Base-by-base conservation (phyloP, 2,113 vertebrate species). In the Nymphicus hollandicus region DNA sequence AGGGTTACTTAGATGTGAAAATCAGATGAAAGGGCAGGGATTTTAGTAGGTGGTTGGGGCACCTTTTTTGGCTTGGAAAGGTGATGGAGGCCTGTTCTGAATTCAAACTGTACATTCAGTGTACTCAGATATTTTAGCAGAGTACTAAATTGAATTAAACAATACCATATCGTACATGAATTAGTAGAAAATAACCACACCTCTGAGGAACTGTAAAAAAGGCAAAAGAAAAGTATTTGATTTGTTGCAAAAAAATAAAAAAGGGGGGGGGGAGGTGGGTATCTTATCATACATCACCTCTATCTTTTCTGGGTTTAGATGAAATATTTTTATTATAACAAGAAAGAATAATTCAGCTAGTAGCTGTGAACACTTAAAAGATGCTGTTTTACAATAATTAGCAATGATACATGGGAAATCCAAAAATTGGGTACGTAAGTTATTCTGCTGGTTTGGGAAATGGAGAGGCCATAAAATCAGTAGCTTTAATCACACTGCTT, bases 381-480 rank as follows among this genome's bases (percentile, higher is more conserved):
- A 23, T 94, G 29, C 18, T 77, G 11, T 18, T 78, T 93, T 93
- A 27, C 31, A 63, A 7, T 88, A 63, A 8, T 74, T 92, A 66
- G 12, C 52, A 93, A 17, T 39, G 74, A 37, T 63, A 49, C 19
- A 10, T 23, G 7, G 29, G 33, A 94, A 95, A 33, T 64, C 49
- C 81, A 63, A 74, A 83, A 96, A 60, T 74, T 7, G 18, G 6
- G 9, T 55, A 44, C 17, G 2, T 58, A 81, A 87, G 69, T 87
- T 89, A 55, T n/a, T 91, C 35, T 74, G 46, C 46, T 72, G 50
- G 24, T 80, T 91, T 84, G 47, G 47, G 68, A 93, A 86, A 86
- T 29, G 8, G 24, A 72, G 53, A 84, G 47, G 44, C 73, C 29
- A 43, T 92, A 70, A 93, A 95, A 79, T 63, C 70, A 55, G 16